Evolutionary conservation across 2,113 vertebrate genomes (phyloP).

Genomic region (Oxygymnocypris stewartii): DNA sequence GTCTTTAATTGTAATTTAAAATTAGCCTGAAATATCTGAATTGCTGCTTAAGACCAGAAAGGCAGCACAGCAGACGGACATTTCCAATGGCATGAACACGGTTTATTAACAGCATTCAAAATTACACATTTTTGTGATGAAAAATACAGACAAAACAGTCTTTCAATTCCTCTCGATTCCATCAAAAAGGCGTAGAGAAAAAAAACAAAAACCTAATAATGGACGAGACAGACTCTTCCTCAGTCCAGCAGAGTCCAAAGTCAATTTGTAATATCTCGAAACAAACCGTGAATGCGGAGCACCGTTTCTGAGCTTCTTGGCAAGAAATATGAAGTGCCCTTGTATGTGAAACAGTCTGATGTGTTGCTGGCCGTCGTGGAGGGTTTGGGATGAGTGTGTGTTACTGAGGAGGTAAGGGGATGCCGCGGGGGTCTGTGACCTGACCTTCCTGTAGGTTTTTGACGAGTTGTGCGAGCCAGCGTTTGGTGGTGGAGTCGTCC

Average conservation of each 20-base stretch:
- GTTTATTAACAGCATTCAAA: constrained; percentile 52
- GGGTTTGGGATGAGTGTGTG: background rate
- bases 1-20: too few species aligned
- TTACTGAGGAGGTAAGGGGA: constrained; percentile 91
- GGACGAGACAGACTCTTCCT: constrained; percentile 1
- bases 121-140: background rate
- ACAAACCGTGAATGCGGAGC: constrained; percentile 38
- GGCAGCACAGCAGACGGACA: background rate
- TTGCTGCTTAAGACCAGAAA: background rate
- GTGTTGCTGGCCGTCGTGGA: constrained; percentile 9
- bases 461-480: constrained; percentile 97
- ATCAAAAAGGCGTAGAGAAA: background rate
- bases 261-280: constrained; percentile 2
- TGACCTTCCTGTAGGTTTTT: constrained; percentile 98
- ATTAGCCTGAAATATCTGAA: too few species aligned
- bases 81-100: background rate
- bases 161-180: background rate
- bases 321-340: constrained; percentile 49
- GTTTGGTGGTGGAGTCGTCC: constrained; percentile 98
- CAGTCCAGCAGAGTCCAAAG: constrained; percentile 40
- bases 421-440: constrained; percentile 93
- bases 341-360: constrained; percentile 36
- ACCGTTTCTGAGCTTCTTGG: constrained; percentile 43
- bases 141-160: background rate
- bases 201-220: background rate